Percentiles rank a stretch among this genome's conserved stretches.
Evolutionary conservation across 2,113 vertebrate genomes (phyloP).

Genomic region (Alectura lathami): DNA sequence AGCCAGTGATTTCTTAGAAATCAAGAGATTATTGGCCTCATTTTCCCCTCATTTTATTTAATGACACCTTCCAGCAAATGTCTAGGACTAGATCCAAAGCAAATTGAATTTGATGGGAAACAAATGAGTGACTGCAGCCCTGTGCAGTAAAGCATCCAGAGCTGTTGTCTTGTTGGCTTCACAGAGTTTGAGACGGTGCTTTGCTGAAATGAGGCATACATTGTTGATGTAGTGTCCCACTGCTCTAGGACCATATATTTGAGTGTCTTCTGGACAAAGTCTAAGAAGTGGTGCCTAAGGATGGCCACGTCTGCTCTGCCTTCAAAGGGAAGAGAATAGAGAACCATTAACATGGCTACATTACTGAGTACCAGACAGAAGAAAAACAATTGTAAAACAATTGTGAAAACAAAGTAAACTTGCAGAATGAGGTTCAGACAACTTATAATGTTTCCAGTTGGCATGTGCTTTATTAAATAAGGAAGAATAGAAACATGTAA

Average conservation of each 20-base stretch:
- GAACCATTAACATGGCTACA: background rate
- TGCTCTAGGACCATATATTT: background rate
- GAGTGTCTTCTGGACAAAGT: background rate
- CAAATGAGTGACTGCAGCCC: background rate
- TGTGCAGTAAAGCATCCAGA: background rate
- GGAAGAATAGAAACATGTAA: background rate
- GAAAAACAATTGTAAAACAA: background rate
- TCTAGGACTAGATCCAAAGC: slow-evolving; percentile 27
- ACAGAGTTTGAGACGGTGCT: background rate
- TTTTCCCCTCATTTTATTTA: slow-evolving; percentile 20
- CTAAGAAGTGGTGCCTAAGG: background rate
- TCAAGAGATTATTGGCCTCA: background rate
- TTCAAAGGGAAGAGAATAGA: background rate
- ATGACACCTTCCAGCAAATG: slow-evolving; percentile 21
- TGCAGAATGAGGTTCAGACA: background rate
- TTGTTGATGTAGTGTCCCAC: slow-evolving; percentile 7
- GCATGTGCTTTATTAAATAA: background rate
- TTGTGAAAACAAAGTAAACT: background rate
- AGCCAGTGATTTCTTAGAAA: slow-evolving; percentile 6
- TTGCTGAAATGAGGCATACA: background rate
- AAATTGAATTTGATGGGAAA: slow-evolving; percentile 32
- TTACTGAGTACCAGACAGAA: background rate
- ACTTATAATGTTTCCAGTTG: background rate
- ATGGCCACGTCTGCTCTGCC: background rate
- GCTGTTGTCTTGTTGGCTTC: background rate